Base-by-base conservation (phyloP, 2,797 vertebrate species). In the Leptatherina wallacei region DNA sequence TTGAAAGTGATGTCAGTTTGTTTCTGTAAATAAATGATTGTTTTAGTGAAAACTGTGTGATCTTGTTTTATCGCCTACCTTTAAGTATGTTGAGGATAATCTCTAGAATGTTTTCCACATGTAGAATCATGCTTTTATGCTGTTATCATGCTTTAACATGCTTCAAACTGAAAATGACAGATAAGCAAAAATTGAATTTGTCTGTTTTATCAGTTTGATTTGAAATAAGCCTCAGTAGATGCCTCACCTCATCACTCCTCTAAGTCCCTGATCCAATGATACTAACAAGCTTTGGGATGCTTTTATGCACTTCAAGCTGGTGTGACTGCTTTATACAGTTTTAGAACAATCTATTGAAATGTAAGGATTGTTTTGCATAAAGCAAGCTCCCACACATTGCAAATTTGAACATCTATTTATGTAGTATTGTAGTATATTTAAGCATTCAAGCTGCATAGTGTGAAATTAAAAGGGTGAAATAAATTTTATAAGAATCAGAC, bases 1-100 rank as follows among this genome's bases (percentile, higher is more conserved):
- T 82, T 85, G 80, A 82, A 85, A 78, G 79, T 82, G 85, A 85
- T 83, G 65, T 85, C 61, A 79, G 49, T 89, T 71, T 84, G 80
- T 88, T 68, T 88, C 85, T 94, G 86, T 92, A 91, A 94, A 94
- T 94, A 94, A 94, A 94, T 75, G 3, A 59, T 84, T 75, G 74
- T 88, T 90, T 89, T 92, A 93, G 91, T 83, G 83, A 87, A 79
- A 38, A 54, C 2, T 63, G 63, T 64, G 69, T 73, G 22, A 27
- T 49, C 2, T 6, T 55, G 64, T 75, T 4, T 66, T 66, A 14
- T 27, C 58, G 16, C 55, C 24, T 7, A 2, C 42, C 49, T 12
- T 30, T 62, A 24, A 44, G 36, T 52, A 35, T 74, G 35, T 35
- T 62, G 3, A 57, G 0, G 35, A 11, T 35, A n/a, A 66, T 63